These are phyloP conservation scores for Drosophila incognita DNA, from an alignment of 2,888 invertebrate genomes.

Conservation along the genomic window DNA sequence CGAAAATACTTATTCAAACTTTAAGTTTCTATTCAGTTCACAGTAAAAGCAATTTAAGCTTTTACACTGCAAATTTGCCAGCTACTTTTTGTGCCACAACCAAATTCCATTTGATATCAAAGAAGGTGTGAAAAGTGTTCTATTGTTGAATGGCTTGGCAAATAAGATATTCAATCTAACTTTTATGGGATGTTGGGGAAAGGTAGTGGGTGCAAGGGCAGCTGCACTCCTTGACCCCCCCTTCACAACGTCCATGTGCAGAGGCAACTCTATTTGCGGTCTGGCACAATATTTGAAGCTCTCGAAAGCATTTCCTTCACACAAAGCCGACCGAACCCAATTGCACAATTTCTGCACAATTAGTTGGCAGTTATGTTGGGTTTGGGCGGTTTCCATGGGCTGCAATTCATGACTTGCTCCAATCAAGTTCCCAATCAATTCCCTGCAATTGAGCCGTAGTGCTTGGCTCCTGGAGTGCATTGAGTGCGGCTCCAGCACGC, in stretches of 20 bases:
- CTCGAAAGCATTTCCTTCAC: constrained; percentile 37
- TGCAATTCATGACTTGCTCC: constrained; percentile 25
- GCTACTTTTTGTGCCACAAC: neutral
- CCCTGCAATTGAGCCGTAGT: constrained; percentile 17
- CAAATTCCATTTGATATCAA: neutral
- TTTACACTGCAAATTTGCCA: neutral
- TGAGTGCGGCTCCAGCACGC: constrained; percentile 69
- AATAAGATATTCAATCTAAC: neutral
- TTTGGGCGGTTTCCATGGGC: constrained; percentile 9
- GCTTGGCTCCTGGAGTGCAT: constrained; percentile 20
- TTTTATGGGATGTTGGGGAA: neutral
- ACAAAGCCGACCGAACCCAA: neutral
- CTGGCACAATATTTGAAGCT: constrained; percentile 28
- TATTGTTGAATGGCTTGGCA: neutral
- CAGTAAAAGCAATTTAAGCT: neutral
- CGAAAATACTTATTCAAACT: neutral
- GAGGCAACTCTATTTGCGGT: constrained; percentile 27
- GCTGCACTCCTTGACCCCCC: neutral
- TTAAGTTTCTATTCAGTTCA: neutral
- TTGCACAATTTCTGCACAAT: constrained; percentile 72
- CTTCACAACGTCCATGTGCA: neutral
- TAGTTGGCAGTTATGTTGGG: constrained; percentile 53
- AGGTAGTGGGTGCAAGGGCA: neutral
- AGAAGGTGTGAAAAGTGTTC: neutral
- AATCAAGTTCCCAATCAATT: constrained; percentile 39